phyloP scores from a whole-genome alignment of 1,140 invertebrate genomes.

The Megalonaias nervosa region DNA sequence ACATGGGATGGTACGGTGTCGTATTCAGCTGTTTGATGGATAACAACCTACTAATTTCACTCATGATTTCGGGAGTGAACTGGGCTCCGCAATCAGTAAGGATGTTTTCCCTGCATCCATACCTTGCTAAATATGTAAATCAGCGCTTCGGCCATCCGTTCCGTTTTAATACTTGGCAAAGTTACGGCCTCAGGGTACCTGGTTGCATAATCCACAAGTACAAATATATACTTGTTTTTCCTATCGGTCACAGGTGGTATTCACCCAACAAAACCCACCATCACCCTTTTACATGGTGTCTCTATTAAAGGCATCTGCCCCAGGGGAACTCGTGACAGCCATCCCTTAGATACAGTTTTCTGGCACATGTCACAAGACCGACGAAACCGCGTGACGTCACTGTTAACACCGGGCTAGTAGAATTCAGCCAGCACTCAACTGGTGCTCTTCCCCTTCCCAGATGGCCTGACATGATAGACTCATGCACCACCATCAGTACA shows the following conservation, averaged over 20 bases:
- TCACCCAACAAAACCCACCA: conserved; percentile 15
- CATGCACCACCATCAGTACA: no score
- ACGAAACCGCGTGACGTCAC: no score
- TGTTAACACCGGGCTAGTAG: no score
- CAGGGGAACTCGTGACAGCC: conserved; percentile 13
- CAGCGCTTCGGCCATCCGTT: conserved; percentile 25
- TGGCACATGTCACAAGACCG: conserved; percentile 23
- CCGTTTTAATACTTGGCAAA: conserved; percentile 14
- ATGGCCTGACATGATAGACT: no score
- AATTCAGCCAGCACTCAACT: no score
- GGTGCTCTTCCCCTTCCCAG: no score
- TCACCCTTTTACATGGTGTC: conserved; percentile 17
- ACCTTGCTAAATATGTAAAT: conserved; percentile 59
- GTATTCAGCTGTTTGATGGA: conserved; percentile 15
- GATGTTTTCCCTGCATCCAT: conserved; percentile 62
- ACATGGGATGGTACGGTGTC: conserved; percentile 23
- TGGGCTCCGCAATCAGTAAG: conserved; percentile 24
- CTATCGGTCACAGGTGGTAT: not conserved
- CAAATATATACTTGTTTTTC: conserved; percentile 20
- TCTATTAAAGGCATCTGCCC: conserved; percentile 33
- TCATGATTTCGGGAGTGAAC: conserved; percentile 15
- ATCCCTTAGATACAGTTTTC: conserved; percentile 16
- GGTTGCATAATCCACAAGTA: conserved; percentile 26
- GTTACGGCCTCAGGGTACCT: conserved; percentile 35
- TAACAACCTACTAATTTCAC: conserved; percentile 13